Evolutionary conservation across 2,888 invertebrate species (phyloP).

Genomic region (Eudemis profundana): DNA sequence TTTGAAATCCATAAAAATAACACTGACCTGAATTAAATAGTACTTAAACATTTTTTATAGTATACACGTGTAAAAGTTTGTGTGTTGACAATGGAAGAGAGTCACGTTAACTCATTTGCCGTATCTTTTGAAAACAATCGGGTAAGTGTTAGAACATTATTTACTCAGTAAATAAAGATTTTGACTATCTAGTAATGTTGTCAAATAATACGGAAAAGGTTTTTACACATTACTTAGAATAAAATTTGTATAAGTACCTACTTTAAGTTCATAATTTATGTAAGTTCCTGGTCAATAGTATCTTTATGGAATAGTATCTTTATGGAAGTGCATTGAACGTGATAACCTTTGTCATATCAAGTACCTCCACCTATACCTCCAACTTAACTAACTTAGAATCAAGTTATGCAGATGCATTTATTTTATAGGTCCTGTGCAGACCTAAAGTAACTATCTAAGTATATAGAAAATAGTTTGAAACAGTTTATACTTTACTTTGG

Average conservation of each 20-base stretch:
- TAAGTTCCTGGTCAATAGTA: too few species aligned
- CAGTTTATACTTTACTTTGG: too few species aligned
- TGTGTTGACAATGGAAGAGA: slow-evolving; percentile 62
- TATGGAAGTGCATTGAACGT: neutral
- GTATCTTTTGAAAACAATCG: slow-evolving; percentile 69
- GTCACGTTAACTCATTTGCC: slow-evolving; percentile 69
- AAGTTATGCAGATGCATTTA: too few species aligned
- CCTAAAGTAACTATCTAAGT: too few species aligned
- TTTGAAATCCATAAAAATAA: neutral
- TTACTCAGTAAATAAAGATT: neutral
- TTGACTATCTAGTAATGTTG: too few species aligned
- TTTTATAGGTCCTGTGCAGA: too few species aligned
- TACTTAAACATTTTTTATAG: neutral
- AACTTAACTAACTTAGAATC: neutral
- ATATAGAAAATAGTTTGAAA: too few species aligned
- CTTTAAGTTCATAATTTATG: too few species aligned
- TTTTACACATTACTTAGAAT: too few species aligned
- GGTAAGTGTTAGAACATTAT: slow-evolving; percentile 59
- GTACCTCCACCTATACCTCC: neutral
- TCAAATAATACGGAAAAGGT: too few species aligned
- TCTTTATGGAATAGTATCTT: too few species aligned
- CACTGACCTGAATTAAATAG: neutral
- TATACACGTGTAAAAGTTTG: neutral
- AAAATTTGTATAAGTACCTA: too few species aligned
- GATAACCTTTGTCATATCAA: neutral